Evolutionary conservation across 2,888 invertebrate species (phyloP).

Genomic region (Loripinus fragilis): DNA sequence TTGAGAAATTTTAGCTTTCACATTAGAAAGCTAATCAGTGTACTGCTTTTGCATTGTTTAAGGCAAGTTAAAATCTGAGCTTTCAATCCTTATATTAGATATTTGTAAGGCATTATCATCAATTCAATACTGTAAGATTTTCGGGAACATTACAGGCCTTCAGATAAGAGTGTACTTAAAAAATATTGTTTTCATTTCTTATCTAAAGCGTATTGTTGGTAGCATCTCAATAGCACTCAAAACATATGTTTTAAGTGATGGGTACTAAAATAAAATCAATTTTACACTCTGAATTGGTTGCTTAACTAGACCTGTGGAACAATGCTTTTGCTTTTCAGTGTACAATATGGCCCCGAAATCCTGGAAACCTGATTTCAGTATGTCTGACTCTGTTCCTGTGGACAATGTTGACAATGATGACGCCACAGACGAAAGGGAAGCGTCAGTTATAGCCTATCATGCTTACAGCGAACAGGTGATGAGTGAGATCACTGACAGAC

Average conservation of each 20-base stretch:
- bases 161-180: too few relatives aligned
- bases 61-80: too few relatives aligned
- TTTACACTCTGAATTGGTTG: neutral
- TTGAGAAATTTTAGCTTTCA: too few relatives aligned
- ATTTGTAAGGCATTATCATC: too few relatives aligned
- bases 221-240: neutral
- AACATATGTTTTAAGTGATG: neutral
- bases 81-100: too few relatives aligned
- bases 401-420: conserved; percentile 50
- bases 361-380: conserved; percentile 81
- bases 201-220: too few relatives aligned
- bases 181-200: too few relatives aligned
- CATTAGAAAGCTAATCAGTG: too few relatives aligned
- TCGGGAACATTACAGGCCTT: too few relatives aligned
- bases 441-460: conserved; percentile 58
- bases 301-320: neutral
- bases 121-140: too few relatives aligned
- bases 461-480: conserved; percentile 60
- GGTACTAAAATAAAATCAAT: neutral
- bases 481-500: conserved; percentile 55
- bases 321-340: conserved; percentile 62
- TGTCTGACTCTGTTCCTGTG: conserved; percentile 57
- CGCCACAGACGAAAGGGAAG: conserved; percentile 50
- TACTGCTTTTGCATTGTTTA: too few relatives aligned
- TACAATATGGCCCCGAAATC: conserved; percentile 81